A percentile compares a stretch with the other conserved stretches of the same genome.
Evolutionary conservation across 1,140 invertebrate genomes (phyloP).

Genomic region (Papilio helenus): DNA sequence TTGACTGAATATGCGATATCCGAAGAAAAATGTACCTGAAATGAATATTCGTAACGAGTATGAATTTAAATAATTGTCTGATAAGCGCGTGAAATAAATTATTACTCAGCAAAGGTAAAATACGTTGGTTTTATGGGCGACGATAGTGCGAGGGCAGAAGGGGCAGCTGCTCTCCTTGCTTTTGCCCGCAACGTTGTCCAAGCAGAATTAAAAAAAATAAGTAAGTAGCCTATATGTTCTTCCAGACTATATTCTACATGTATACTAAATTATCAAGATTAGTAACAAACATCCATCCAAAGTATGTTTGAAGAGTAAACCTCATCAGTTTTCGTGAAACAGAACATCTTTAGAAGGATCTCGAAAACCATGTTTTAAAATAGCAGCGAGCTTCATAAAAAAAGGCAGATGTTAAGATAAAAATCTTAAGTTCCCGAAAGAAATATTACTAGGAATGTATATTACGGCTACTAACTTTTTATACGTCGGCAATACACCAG

Average conservation of each 20-base stretch:
- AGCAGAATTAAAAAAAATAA: no score
- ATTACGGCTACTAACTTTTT: conserved; percentile 27
- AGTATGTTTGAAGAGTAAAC: no score
- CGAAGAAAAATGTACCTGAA: neutral
- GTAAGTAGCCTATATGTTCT: no score
- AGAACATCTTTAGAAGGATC: neutral
- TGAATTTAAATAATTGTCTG: conserved; percentile 17
- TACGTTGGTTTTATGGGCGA: no score
- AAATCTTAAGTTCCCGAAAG: neutral
- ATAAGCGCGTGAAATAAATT: neutral
- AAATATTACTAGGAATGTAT: conserved; percentile 21
- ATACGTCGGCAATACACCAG: conserved; percentile 29
- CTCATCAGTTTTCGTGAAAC: no score
- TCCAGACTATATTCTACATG: no score
- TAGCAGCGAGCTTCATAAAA: no score
- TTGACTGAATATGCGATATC: neutral
- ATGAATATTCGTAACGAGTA: conserved; percentile 5
- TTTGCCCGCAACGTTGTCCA: no score
- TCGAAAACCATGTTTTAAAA: neutral
- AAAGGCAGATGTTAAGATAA: conserved; percentile 15
- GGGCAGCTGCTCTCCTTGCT: no score
- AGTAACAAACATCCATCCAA: no score
- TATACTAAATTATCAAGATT: no score
- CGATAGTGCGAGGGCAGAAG: no score
- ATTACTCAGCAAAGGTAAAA: neutral